phyloP scores from a whole-genome alignment of 2,113 vertebrate genomes.

The Neogobius melanostomus region DNA sequence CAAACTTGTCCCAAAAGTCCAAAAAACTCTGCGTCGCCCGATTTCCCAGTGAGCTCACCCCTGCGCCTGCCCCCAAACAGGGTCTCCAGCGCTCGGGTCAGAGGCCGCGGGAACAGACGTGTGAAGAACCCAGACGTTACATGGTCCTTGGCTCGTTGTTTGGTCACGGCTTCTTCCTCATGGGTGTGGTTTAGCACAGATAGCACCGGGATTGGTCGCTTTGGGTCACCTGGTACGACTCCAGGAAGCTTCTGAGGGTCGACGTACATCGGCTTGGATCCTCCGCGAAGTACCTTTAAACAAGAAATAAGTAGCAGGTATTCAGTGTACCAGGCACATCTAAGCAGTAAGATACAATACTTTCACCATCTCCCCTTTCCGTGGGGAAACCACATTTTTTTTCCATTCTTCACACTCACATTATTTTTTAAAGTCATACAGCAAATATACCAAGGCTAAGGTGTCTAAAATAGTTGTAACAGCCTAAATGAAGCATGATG shows the following conservation, averaged over 20 bases:
- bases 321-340: no score
- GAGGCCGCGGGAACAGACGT: slow-evolving; percentile 64
- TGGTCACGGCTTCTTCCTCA: slow-evolving; percentile 6
- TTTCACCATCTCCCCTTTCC: no score
- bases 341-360: no score
- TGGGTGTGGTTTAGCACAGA: slow-evolving; percentile 67
- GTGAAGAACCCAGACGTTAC: slow-evolving; percentile 56
- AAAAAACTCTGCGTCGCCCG: slow-evolving; percentile 62
- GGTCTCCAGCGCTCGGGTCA: slow-evolving; percentile 65
- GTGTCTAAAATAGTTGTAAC: no score
- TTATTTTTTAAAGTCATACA: no score
- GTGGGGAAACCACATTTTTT: no score
- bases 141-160: slow-evolving; percentile 30
- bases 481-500: no score
- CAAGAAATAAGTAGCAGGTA: not conserved
- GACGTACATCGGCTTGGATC: slow-evolving; percentile 68
- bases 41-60: slow-evolving; percentile 49
- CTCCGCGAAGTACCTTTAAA: slow-evolving; percentile 68
- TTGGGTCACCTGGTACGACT: slow-evolving; percentile 74
- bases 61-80: slow-evolving; percentile 59
- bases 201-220: slow-evolving; percentile 75
- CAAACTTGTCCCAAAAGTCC: slow-evolving; percentile 68
- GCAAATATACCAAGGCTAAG: no score
- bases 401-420: no score
- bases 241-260: slow-evolving; percentile 79